Conservation (phyloP, 30 jellyfish, hydroid and myxozoan genomes). For the Hydractinia echinata region DNA sequence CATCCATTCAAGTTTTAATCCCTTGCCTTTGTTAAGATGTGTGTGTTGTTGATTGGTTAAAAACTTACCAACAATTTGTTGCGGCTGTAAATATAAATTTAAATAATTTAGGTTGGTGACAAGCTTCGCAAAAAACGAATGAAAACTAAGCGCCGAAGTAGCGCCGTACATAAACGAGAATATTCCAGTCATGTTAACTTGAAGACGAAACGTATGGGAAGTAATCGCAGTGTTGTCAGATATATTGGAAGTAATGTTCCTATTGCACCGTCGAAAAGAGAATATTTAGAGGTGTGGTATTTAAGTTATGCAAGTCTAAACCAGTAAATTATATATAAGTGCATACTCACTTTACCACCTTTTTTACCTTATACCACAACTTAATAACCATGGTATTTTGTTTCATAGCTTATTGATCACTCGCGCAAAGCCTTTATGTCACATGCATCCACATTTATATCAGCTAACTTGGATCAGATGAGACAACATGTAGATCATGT, state of each 20-base stretch:
- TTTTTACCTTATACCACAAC: neutral
- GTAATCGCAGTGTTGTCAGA: conserved; percentile 70
- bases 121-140: conserved; percentile 23
- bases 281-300: conserved; percentile 63
- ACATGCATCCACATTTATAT: conserved; percentile 21
- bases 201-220: conserved; percentile 4
- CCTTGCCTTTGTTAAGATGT: too few species aligned
- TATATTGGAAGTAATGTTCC: conserved; percentile 77
- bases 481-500: conserved; percentile 50
- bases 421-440: conserved; percentile 20
- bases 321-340: neutral
- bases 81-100: neutral
- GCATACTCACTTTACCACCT: neutral
- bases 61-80: neutral
- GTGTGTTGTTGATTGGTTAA: too few species aligned
- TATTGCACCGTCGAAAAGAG: conserved; percentile 65
- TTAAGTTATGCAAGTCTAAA: neutral
- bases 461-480: conserved; percentile 35
- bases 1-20: too few species aligned
- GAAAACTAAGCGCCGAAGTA: conserved; percentile 26
- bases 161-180: neutral
- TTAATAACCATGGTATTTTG: neutral
- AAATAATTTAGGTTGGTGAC: conserved; percentile 33
- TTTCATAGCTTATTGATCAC: conserved; percentile 19
- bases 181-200: neutral